Evolutionary conservation across 2,888 invertebrate species (phyloP).

Genomic region (Lymantria monacha): DNA sequence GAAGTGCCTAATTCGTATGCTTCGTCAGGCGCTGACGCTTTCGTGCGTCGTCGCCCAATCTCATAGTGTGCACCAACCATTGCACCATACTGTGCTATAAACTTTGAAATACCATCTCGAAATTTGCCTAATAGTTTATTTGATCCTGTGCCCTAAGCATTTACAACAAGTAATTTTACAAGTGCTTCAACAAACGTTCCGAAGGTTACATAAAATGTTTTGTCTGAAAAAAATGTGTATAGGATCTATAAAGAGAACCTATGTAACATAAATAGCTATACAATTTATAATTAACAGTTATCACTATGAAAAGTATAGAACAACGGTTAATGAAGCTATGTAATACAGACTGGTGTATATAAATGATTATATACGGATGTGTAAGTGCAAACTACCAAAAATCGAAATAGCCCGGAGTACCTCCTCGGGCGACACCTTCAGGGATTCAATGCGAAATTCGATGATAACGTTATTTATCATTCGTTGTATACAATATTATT

Average conservation of each 20-base stretch:
- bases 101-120: constrained; percentile 27
- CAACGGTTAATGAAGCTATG: neutral
- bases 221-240: neutral
- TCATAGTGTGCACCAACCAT: constrained; percentile 41
- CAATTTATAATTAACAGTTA: neutral
- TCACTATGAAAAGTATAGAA: neutral
- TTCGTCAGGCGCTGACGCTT: constrained; percentile 71
- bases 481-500: neutral
- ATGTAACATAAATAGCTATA: neutral
- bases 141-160: constrained; percentile 22
- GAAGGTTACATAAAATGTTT: neutral
- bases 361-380: neutral
- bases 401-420: neutral
- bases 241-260: neutral
- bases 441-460: constrained; percentile 15
- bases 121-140: constrained; percentile 28
- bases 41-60: constrained; percentile 64
- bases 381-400: neutral
- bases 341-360: neutral
- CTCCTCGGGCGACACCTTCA: neutral
- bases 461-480: constrained; percentile 11
- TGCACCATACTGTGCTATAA: constrained; percentile 17
- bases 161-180: neutral
- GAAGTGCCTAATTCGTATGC: constrained; percentile 71
- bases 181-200: neutral